These are phyloP conservation scores for Echiichthys vipera DNA, from an alignment of 2,797 vertebrate species.

Conservation along the genomic window DNA sequence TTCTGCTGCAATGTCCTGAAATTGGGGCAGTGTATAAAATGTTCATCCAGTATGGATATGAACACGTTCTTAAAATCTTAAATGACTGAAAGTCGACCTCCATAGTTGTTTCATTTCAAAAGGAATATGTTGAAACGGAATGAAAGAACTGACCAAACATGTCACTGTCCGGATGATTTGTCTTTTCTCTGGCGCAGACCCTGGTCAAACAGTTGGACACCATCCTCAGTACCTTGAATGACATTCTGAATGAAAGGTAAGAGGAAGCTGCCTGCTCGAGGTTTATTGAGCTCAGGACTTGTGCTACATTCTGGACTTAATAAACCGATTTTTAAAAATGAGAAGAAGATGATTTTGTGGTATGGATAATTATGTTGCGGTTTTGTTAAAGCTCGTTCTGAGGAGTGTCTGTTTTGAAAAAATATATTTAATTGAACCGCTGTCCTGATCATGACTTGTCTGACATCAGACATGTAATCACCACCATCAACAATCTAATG, in stretches of 20 bases:
- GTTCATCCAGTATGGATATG: neutral
- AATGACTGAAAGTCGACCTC: neutral
- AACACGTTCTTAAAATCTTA: neutral
- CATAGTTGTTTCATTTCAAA: neutral
- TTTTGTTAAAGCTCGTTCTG: neutral
- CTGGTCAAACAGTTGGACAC: conserved; percentile 98
- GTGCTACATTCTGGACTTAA: too few relatives aligned
- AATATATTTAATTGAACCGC: neutral
- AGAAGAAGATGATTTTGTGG: too few relatives aligned
- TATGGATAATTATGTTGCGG: too few relatives aligned
- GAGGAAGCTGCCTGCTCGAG: conserved; percentile 9
- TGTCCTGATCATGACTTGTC: too few relatives aligned
- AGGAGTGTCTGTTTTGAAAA: neutral
- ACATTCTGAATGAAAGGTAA: conserved; percentile 98
- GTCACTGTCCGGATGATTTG: neutral
- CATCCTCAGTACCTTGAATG: conserved; percentile 95
- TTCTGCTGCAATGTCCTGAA: neutral
- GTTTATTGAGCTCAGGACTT: neutral
- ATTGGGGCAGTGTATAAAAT: neutral
- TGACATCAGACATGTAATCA: too few relatives aligned
- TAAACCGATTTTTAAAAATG: neutral
- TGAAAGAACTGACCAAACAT: neutral
- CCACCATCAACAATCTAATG: too few relatives aligned
- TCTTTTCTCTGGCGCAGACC: conserved; percentile 80
- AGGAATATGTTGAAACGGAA: neutral